Evolutionary conservation across 2,888 invertebrate species (phyloP).

Genomic region (Tuberolachnus salignus): DNA sequence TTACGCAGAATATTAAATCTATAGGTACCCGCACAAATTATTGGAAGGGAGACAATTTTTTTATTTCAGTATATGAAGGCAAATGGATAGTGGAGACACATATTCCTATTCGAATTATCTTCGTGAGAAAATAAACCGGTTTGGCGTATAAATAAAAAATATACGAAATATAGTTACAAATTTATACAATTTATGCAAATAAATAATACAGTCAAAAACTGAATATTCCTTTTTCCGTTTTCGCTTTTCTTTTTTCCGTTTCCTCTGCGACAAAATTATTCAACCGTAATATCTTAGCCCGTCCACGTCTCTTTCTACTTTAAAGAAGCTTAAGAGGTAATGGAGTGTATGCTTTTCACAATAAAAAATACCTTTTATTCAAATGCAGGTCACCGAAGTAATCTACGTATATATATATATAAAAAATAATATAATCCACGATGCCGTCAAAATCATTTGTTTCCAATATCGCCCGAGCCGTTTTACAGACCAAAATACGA

Average conservation of each 20-base stretch:
- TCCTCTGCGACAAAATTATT: slow-evolving; percentile 42
- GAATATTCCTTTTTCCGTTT: slow-evolving; percentile 17
- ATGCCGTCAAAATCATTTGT: slow-evolving; percentile 32
- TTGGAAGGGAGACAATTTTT: no score
- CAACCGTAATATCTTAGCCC: slow-evolving; percentile 50
- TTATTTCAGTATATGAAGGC: no score
- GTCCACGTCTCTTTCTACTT: slow-evolving; percentile 16
- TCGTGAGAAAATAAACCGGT: no score
- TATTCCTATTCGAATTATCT: no score
- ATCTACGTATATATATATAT: background rate
- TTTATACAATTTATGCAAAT: background rate
- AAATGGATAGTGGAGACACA: no score
- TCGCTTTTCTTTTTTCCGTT: slow-evolving; percentile 10
- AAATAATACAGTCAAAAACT: background rate
- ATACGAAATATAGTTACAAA: background rate
- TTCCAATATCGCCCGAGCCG: slow-evolving; percentile 7
- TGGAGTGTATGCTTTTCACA: slow-evolving; percentile 50
- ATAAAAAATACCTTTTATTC: slow-evolving; percentile 54
- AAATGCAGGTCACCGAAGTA: slow-evolving; percentile 34
- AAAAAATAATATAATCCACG: background rate
- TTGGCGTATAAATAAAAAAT: no score
- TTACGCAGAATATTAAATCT: no score
- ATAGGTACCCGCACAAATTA: no score
- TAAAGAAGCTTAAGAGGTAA: slow-evolving; percentile 47
- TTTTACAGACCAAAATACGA: background rate